phyloP scores from a whole-genome alignment of 2,888 invertebrate genomes.

The Temnothorax unifasciatus region DNA sequence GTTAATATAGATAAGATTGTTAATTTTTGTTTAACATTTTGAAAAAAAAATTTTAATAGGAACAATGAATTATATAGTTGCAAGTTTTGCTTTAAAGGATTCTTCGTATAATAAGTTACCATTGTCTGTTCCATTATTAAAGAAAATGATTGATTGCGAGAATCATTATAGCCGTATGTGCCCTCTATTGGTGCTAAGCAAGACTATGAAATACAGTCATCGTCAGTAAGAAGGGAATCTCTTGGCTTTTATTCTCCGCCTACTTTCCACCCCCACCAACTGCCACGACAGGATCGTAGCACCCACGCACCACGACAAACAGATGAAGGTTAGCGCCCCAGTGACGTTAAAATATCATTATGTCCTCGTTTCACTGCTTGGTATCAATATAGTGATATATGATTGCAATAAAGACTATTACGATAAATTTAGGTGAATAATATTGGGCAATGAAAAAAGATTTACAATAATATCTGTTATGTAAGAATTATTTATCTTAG shows the following conservation, averaged over 20 bases:
- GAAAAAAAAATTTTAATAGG: too few relatives aligned
- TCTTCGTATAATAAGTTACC: background rate
- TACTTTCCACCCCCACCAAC: constrained; percentile 41
- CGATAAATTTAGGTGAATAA: background rate
- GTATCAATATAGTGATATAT: background rate
- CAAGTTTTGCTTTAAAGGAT: too few relatives aligned
- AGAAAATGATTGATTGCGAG: constrained; percentile 15
- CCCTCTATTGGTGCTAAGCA: constrained; percentile 34
- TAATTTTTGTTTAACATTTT: too few relatives aligned
- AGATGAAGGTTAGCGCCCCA: constrained; percentile 11
- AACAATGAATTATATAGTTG: too few relatives aligned
- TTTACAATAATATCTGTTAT: background rate
- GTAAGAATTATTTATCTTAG: background rate
- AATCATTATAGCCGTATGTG: background rate
- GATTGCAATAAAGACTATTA: background rate
- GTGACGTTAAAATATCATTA: constrained; percentile 15
- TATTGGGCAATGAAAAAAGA: background rate
- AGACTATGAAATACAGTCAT: constrained; percentile 19
- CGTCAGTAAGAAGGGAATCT: constrained; percentile 46
- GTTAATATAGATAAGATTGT: too few relatives aligned
- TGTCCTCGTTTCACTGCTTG: background rate
- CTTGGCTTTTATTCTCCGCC: constrained; percentile 22
- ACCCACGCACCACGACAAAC: constrained; percentile 29
- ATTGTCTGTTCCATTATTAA: background rate
- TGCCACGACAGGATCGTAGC: constrained; percentile 40